Evolutionary conservation across 2,797 vertebrate species (phyloP), one percentile per base, ranked within the genome.

Genomic region (Pempheris klunzingeri): DNA sequence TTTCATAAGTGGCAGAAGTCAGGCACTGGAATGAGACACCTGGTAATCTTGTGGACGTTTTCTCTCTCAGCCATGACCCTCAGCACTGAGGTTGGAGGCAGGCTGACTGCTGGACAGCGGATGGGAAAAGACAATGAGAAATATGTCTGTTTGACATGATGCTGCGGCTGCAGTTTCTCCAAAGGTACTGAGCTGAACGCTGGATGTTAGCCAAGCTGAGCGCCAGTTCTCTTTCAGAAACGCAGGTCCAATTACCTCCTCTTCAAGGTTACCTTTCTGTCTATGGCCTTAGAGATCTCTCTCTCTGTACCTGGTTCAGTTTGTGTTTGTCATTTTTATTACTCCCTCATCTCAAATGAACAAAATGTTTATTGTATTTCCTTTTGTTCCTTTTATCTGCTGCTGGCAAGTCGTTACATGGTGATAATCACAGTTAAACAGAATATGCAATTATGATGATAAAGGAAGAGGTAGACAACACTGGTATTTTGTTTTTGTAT

Each of bases 401-500:
- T 26, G 71, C 55, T 80, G 81, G 74, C 79, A 81, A 78, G 81
- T 86, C 86, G 77, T 78, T 71, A 74, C 62, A 81, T 41, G 13
- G 80, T 53, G 62, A 84, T 88, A 80, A 88, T 90, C 77, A 84
- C 60, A 82, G 30, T 92, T 93, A 86, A 92, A 92, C 92, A 94
- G 88, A 93, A 91, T 94, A 94, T 94, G 93, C 95, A 93, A 94
- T 84, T 82, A 74, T 34, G 54, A 68, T 61, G 64, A 80, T 64
- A 49, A 68, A 72, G 71, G 62, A 77, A 54, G 61, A 85, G 87
- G 91, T 94, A 93, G 94, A 93, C 86, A 81, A 92, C 89, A 94
- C 95, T 95, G 96, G 91, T 90, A 82, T 93, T 91, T 94, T 70
- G 66, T 82, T 83, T 89, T 89, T 78, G 24, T 82, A 59, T 65